phyloP scores from a whole-genome alignment of 2,113 vertebrate species.

The Tachuris rubrigastra region DNA sequence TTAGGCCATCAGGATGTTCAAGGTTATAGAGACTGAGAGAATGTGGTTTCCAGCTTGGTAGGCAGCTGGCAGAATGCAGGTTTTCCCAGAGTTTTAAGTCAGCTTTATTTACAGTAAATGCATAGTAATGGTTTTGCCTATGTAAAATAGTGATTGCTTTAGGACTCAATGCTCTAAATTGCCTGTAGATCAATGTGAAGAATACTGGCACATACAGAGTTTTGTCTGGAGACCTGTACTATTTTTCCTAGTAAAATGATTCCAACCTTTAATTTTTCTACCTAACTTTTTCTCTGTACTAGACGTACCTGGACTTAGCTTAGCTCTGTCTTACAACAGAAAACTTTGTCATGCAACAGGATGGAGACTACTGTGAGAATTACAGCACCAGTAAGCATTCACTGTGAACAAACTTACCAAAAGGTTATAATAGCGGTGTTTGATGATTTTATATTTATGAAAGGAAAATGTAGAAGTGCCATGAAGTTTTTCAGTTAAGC shows the following conservation, averaged over 20 bases:
- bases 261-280: background rate
- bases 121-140: accelerated
- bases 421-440: background rate
- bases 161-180: background rate
- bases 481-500: background rate
- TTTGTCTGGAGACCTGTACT: background rate
- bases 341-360: background rate
- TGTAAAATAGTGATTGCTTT: background rate
- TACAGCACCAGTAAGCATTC: accelerated
- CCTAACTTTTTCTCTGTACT: background rate
- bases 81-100: background rate
- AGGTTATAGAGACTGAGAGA: background rate
- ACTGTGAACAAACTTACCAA: background rate
- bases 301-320: background rate
- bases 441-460: background rate
- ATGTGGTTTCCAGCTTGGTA: background rate
- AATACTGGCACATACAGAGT: background rate
- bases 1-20: background rate
- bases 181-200: background rate
- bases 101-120: background rate
- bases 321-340: background rate
- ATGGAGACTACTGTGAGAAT: background rate
- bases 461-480: background rate
- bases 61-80: background rate
- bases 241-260: background rate